Percentiles rank a stretch among this genome's conserved stretches.
Conservation (phyloP, 2,888 invertebrate species). For the Drosophila neotestacea region DNA sequence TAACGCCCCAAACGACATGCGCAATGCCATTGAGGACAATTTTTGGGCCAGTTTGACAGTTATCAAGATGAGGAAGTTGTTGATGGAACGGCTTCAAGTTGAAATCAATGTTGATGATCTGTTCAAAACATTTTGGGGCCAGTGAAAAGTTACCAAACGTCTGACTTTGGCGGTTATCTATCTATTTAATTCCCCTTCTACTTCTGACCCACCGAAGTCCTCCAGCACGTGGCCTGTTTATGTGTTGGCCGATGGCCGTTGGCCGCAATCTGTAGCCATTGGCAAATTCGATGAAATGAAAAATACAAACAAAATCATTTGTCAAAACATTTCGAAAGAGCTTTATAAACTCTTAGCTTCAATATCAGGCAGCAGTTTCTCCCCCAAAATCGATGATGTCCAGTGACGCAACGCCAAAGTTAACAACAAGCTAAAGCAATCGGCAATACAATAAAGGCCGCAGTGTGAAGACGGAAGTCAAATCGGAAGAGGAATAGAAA, state of each 20-base stretch:
- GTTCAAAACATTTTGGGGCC: slow-evolving; percentile 43
- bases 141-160: slow-evolving; percentile 64
- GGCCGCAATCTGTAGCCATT: slow-evolving; percentile 60
- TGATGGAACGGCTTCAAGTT: slow-evolving; percentile 62
- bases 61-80: slow-evolving; percentile 56
- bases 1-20: slow-evolving; percentile 24
- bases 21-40: slow-evolving; percentile 32
- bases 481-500: slow-evolving; percentile 58
- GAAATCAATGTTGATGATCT: slow-evolving; percentile 80
- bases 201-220: background rate
- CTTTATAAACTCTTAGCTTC: slow-evolving; percentile 67
- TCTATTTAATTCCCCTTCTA: slow-evolving; percentile 35
- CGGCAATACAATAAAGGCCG: slow-evolving; percentile 45
- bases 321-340: slow-evolving; percentile 77
- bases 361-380: slow-evolving; percentile 16
- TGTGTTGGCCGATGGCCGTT: slow-evolving; percentile 5
- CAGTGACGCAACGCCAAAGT: slow-evolving; percentile 52
- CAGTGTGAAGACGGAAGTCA: slow-evolving; percentile 65
- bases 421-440: slow-evolving; percentile 49
- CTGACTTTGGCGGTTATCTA: slow-evolving; percentile 47
- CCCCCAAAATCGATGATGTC: slow-evolving; percentile 58
- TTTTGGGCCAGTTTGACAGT: slow-evolving; percentile 28
- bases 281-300: slow-evolving; percentile 76
- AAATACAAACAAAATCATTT: slow-evolving; percentile 83
- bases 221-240: slow-evolving; percentile 5